Evolutionary conservation across 1,140 invertebrate species (phyloP).

Genomic region (Panonychus citri): DNA sequence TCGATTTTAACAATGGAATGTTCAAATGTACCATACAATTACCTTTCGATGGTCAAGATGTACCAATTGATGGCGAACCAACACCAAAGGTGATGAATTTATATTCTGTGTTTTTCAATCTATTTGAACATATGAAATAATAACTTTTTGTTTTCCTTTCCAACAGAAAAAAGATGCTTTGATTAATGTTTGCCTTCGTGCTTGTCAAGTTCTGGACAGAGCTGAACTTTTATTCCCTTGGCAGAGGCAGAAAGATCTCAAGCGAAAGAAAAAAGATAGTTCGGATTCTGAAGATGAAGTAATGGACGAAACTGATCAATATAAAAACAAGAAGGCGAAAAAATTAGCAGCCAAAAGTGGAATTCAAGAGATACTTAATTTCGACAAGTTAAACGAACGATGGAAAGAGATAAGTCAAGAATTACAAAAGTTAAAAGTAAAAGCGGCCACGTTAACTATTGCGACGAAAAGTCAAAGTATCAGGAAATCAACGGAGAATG

Average conservation of each 20-base stretch:
- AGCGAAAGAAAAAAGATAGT: background rate
- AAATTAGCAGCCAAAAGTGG: slow-evolving; percentile 2
- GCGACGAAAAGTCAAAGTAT: background rate
- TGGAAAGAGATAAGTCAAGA: slow-evolving; percentile 9
- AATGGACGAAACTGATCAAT: slow-evolving; percentile 7
- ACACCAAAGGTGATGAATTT: background rate
- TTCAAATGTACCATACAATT: slow-evolving; percentile 9
- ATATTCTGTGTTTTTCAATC: background rate
- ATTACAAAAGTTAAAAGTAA: slow-evolving; percentile 4
- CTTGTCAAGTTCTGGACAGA: slow-evolving; percentile 9
- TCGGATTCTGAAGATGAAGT: slow-evolving; percentile 2
- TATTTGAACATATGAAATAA: background rate
- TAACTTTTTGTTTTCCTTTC: background rate
- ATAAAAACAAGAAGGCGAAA: background rate
- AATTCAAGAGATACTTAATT: background rate
- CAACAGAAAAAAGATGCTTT: slow-evolving; percentile 11
- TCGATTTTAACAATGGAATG: slow-evolving; percentile 1
- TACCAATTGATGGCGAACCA: slow-evolving; percentile 3
- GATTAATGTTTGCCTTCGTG: slow-evolving; percentile 3
- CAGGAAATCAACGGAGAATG: background rate
- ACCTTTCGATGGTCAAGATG: slow-evolving; percentile 9
- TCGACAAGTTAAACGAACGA: slow-evolving; percentile 6
- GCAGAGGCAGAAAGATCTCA: slow-evolving; percentile 6
- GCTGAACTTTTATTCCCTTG: slow-evolving; percentile 10
- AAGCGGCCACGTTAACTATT: slow-evolving; percentile 1